Base-by-base conservation (phyloP, 37 sponge, comb jelly and placozoan genomes). In the Diacarnus erythraeanus region DNA sequence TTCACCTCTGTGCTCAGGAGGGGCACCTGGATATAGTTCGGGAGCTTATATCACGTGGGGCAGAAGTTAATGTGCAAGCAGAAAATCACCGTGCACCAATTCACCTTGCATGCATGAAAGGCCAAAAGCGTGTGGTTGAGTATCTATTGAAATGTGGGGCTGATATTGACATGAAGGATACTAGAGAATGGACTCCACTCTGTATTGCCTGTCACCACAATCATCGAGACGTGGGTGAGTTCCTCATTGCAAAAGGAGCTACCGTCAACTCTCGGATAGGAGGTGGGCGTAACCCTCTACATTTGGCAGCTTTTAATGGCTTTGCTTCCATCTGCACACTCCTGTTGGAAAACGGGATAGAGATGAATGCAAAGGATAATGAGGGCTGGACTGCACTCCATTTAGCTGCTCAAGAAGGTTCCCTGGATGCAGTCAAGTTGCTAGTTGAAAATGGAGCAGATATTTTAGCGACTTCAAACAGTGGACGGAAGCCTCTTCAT, bases 21-120 rank as follows among this genome's bases (percentile, higher is more conserved):
- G 89, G 89, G 34, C 88, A 92, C 57, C 8, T 85, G 56, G 89
- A 88, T 33, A 81, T 92, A 17, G 89, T 88, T 15, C 38, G 72
- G 21, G 66, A 36, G 40, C 76, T 94, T 26, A 70, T 89, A 30
- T 10, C 3, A 22, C 71, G 74, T 37, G 84, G 83, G 23, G 93
- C 93, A 9, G 74, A 76, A 1, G 60, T 89, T 3, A 89, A 88
- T 44, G 72, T 78, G 17, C 89, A 88, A 58, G 86, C 93, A 0
- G 89, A 93, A 71, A 88, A 89, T 76, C 74, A 57, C 33, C 40
- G 89, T 18, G 73, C 89, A 23, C 89, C 93, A 8, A 58, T 89
- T 42, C 94, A 89, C 69, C 77, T 89, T 10, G 86, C 92, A 3
- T 92, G 92, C 37, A 92, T 92, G 92, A 83, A 84, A 68, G 88